Conservation (phyloP, 2,797 vertebrate species). For the Todus mexicanus region DNA sequence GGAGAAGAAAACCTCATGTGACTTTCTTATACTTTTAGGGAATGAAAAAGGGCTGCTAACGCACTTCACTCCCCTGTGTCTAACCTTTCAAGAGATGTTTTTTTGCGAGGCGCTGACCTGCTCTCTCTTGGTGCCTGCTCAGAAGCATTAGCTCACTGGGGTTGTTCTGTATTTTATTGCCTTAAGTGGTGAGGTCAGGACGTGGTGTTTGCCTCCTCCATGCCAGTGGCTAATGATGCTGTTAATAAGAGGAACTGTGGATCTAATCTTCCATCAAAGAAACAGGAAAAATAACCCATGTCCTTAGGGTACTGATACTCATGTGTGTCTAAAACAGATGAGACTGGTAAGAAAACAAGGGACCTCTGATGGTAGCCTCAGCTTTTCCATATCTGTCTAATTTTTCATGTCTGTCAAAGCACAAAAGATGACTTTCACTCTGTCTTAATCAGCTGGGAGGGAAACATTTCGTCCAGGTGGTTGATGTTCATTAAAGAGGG, state of each 20-base stretch:
- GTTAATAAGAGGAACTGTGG: not conserved
- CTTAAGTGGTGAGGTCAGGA: not conserved
- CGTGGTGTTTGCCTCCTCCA: not conserved
- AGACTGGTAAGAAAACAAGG: not conserved
- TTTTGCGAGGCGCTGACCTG: not conserved
- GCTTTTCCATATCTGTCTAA: not conserved
- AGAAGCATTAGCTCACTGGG: not conserved
- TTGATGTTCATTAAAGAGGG: not conserved
- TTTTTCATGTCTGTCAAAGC: not conserved
- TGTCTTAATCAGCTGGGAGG: not conserved
- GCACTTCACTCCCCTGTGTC: not conserved
- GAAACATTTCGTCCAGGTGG: not conserved
- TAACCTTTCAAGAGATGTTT: not conserved
- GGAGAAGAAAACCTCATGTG: not conserved
- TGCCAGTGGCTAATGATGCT: not conserved
- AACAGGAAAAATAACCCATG: not conserved
- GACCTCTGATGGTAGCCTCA: not conserved
- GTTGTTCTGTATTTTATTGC: not conserved
- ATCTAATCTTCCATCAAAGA: not conserved
- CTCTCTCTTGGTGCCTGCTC: not conserved
- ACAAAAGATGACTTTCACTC: not conserved
- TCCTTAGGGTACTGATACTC: not conserved
- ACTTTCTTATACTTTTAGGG: not conserved
- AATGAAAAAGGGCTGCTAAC: not conserved
- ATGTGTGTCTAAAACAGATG: not conserved